Conservation (phyloP, 2,113 vertebrate species). For the Equus quagga region DNA sequence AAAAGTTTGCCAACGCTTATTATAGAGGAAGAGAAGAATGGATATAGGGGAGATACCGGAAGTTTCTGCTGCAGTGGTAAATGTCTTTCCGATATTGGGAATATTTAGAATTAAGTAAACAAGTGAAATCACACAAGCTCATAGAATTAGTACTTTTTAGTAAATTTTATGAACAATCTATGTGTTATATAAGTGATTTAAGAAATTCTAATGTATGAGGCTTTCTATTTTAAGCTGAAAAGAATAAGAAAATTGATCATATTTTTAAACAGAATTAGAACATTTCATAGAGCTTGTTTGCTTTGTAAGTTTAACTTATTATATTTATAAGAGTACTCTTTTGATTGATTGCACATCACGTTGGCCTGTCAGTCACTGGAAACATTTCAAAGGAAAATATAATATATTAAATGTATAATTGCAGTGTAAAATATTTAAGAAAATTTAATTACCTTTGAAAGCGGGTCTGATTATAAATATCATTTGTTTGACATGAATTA, state of each 20-base stretch:
- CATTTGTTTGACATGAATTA: slow-evolving; percentile 52
- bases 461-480: slow-evolving; percentile 42
- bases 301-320: slow-evolving; percentile 23
- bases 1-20: not conserved
- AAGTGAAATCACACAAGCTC: not conserved
- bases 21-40: not conserved
- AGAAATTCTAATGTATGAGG: slow-evolving; percentile 38
- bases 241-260: slow-evolving; percentile 29
- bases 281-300: slow-evolving; percentile 34
- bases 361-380: slow-evolving; percentile 27
- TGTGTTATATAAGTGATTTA: slow-evolving; percentile 33
- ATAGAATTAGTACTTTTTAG: slow-evolving; percentile 1
- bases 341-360: slow-evolving; percentile 14
- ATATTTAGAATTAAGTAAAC: not conserved
- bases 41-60: not conserved
- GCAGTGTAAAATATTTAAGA: slow-evolving; percentile 36
- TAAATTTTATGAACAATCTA: slow-evolving; percentile 38
- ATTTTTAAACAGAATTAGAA: slow-evolving; percentile 23
- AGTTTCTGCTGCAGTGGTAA: not conserved
- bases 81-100: not conserved
- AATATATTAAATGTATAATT: slow-evolving; percentile 47
- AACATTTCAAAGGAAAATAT: slow-evolving; percentile 50
- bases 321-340: not conserved
- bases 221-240: slow-evolving; percentile 9
- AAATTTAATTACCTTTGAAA: slow-evolving; percentile 60